A percentile compares a stretch with the other conserved stretches of the same genome.
Conservation (phyloP, 92 coral and sea anemone genomes). For the Porites rus region DNA sequence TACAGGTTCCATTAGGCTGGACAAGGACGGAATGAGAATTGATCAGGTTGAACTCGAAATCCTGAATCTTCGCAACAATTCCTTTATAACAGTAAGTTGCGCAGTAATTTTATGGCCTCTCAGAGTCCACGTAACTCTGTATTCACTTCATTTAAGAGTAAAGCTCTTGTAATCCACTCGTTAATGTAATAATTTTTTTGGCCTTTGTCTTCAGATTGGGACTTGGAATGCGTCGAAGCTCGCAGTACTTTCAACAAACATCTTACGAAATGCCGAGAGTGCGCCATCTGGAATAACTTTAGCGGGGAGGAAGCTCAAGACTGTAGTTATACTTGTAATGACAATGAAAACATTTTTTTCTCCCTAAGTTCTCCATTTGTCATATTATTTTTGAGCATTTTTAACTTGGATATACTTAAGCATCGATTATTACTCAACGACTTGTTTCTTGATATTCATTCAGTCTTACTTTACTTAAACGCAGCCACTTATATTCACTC, state of each 20-base stretch:
- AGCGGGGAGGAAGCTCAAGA: conserved; percentile 68
- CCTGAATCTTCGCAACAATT: conserved; percentile 72
- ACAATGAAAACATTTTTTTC: background rate
- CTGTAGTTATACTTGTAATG: conserved; percentile 64
- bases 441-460: too few species aligned
- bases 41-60: conserved; percentile 63
- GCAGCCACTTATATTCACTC: too few species aligned
- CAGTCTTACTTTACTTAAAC: too few species aligned
- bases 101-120: background rate
- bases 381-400: too few species aligned
- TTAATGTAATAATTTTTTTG: background rate
- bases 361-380: background rate
- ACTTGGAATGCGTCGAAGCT: conserved; percentile 73
- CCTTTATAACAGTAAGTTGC: conserved; percentile 61
- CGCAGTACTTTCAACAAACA: conserved; percentile 23
- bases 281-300: conserved; percentile 43
- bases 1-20: conserved; percentile 74
- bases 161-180: too few species aligned
- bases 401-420: too few species aligned
- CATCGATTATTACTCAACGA: too few species aligned
- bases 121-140: too few species aligned
- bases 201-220: conserved; percentile 62
- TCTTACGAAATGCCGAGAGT: conserved; percentile 53
- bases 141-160: too few species aligned
- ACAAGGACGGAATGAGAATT: conserved; percentile 61